Evolutionary conservation across 1,140 invertebrate genomes (phyloP), one percentile per base, ranked within the genome.

Genomic region (Drosophila elegans): DNA sequence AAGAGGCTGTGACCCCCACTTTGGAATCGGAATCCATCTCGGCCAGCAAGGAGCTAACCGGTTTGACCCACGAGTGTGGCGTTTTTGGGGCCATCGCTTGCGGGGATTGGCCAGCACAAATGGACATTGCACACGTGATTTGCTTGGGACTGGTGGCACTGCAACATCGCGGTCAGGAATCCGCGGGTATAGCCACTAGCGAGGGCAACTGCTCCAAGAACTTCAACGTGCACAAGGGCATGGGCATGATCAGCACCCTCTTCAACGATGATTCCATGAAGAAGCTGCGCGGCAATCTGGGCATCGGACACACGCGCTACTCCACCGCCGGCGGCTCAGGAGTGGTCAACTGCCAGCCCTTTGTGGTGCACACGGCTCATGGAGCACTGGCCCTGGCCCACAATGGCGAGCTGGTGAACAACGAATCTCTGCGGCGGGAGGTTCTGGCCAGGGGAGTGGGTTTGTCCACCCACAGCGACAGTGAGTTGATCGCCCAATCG

Each of bases 351-450:
- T 98, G 98, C 84, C 98, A 99, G 92, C 98, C 98, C 0, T 99
- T 99, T 93, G 97, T 99, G 3, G 98, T 99, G 2, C 98, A 99
- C 84, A 99, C 98, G 3, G 95, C 96, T 7, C 98, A 99, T 92
- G 98, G 98, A 0, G 95, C 96, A 9, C 94, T 99, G 53, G 98
- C 98, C 2, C 95, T 99, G 21, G 98, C 98, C 3, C 98, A 99
- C 86, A 99, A 99, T 93, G 98, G 98, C 13, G 98, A 99, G 93
- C 94, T 99, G 16, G 97, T 99, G 2, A 99, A 99, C 93, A 98
- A 97, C 67, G 95, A 96, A 88, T 96, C 95, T 64, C 93, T 99
- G 9, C 94, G 98, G 73, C 96, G 96, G 93, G 96, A 97, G 95
- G 96, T 98, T 45, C 93, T 99, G 49, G 95, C 95, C 34, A 95